These are phyloP conservation scores for Lithodes maja DNA, from an alignment of 2,888 invertebrate species.

Conservation along the genomic window DNA sequence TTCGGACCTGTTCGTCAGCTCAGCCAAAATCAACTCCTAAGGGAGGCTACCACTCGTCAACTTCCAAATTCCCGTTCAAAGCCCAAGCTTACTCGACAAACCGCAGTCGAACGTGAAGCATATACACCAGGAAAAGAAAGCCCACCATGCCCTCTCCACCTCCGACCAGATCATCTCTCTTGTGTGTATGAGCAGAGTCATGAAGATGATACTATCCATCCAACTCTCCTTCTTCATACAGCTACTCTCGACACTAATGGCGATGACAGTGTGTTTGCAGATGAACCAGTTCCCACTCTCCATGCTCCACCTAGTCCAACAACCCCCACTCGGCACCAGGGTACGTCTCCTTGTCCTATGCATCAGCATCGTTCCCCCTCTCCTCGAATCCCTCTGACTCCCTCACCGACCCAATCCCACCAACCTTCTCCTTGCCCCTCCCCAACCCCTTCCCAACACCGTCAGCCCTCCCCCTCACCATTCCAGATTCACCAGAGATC, in stretches of 20 bases:
- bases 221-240: conserved; percentile 41
- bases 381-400: background rate
- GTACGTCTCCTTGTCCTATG: background rate
- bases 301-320: conserved; percentile 5
- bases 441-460: background rate
- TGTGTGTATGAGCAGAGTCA: conserved; percentile 70
- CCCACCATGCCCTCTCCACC: conserved; percentile 66
- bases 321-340: background rate
- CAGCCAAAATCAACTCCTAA: conserved; percentile 39
- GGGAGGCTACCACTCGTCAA: conserved; percentile 25
- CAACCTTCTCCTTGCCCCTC: background rate
- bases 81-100: conserved; percentile 86
- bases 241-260: conserved; percentile 49
- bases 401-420: background rate
- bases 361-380: background rate
- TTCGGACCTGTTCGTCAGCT: conserved; percentile 42
- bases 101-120: conserved; percentile 84
- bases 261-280: conserved; percentile 50
- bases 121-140: conserved; percentile 62
- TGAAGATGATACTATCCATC: conserved; percentile 60
- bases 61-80: conserved; percentile 75
- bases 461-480: background rate
- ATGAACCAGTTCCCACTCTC: conserved; percentile 12
- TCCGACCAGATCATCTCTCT: conserved; percentile 66
- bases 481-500: background rate